Evolutionary conservation across 2,888 invertebrate species (phyloP), one percentile per base, ranked within the genome.

Genomic region (Tetragonula carbonaria): DNA sequence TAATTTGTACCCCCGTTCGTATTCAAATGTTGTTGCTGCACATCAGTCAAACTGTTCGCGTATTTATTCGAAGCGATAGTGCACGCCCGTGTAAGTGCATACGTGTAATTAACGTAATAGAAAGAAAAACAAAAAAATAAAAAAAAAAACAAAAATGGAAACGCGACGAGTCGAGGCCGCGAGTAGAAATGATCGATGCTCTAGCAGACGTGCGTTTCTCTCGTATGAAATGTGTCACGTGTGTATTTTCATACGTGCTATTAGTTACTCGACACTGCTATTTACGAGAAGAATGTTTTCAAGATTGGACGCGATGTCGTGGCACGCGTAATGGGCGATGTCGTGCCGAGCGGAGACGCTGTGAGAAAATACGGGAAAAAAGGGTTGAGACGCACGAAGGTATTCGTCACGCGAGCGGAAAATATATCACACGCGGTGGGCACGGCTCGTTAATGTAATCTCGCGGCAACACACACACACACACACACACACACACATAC

Each of bases 351-450:
- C 68, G 72, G 79, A 72, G 71, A 78, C 68, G 59, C 79, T 72
- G 76, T 72, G 55, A 74, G 57, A 57, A 51, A 78, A 55, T 21
- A 53, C 73, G 53, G 45, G 8, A 8, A 13, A 67, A 72, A 55
- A 23, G 33, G 55, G 23, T 33, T 21, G 50, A n/a, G 50, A 16
- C 50, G 67, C 80, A 76, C 74, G 76, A 76, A 80, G 28, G 82
- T 62, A 63, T 76, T 82, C 77, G 90, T 90, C 89, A 90, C 89
- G 89, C 89, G 87, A 90, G 51, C 79, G 67, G 73, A 68, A 81
- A 82, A 89, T 89, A 78, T 80, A 89, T 89, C 89, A 89, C 82
- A 57, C 77, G 70, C 67, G 74, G 5, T 50, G 65, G 82, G 81
- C 55, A 70, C 80, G 78, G 79, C 63, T 62, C 28, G 65, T 77